These are phyloP conservation scores for Meliscaeva auricollis DNA, from an alignment of 2,888 invertebrate species.

Conservation along the genomic window DNA sequence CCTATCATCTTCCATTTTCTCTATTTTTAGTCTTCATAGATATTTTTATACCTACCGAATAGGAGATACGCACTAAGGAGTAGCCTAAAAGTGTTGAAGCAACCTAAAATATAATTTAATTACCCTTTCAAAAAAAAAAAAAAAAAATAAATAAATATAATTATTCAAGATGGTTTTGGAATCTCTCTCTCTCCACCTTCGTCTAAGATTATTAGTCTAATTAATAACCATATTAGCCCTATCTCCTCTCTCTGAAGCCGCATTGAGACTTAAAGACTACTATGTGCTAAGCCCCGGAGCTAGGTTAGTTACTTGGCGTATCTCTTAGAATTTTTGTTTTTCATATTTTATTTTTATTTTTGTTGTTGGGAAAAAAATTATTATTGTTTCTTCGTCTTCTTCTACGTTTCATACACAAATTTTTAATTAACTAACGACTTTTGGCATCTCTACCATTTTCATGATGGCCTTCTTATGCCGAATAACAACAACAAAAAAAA, in stretches of 20 bases:
- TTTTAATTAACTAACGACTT: conserved; percentile 76
- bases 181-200: conserved; percentile 16
- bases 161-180: conserved; percentile 43
- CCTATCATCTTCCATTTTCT: background rate
- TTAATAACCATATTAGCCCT: conserved; percentile 68
- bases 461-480: conserved; percentile 37
- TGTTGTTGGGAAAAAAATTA: conserved; percentile 24
- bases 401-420: conserved; percentile 49
- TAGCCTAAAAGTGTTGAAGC: conserved; percentile 46
- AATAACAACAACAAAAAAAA: background rate
- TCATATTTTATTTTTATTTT: conserved; percentile 13
- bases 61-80: conserved; percentile 7
- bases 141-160: conserved; percentile 28
- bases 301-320: conserved; percentile 62
- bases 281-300: conserved; percentile 51
- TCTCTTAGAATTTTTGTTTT: conserved; percentile 24
- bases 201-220: conserved; percentile 68
- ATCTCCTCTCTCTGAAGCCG: conserved; percentile 29
- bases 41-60: background rate
- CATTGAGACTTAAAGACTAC: conserved; percentile 20
- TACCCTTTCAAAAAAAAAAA: conserved; percentile 30
- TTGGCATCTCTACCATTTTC: conserved; percentile 70
- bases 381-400: conserved; percentile 36
- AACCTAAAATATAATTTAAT: conserved; percentile 68
- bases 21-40: background rate